Conservation (phyloP, 2,888 invertebrate genomes). For the Lycophotia porphyrea region DNA sequence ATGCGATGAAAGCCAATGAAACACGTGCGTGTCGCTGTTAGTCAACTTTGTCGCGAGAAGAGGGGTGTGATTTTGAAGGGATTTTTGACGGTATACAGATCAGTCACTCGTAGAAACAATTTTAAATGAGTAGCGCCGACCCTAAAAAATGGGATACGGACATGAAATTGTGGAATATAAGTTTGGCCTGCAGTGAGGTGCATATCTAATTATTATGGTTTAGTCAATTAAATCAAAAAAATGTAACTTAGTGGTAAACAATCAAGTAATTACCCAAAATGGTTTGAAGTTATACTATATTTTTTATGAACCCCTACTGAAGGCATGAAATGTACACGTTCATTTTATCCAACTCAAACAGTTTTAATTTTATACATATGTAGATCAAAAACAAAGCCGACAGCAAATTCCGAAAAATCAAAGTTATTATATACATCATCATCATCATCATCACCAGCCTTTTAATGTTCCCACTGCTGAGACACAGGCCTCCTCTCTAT, state of each 20-base stretch:
- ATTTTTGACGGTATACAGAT: not conserved
- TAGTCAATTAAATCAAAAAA: too few relatives aligned
- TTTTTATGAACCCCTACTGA: not conserved
- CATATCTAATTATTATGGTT: not conserved
- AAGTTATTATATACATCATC: too few relatives aligned
- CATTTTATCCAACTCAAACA: not conserved
- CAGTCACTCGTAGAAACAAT: not conserved
- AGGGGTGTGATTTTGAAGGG: not conserved
- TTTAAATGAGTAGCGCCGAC: not conserved
- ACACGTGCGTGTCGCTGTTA: slow-evolving; percentile 64
- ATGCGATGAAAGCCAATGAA: not conserved
- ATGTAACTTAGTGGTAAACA: not conserved
- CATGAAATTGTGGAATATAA: not conserved
- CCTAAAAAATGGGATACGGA: not conserved
- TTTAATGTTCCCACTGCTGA: too few relatives aligned
- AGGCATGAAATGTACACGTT: not conserved
- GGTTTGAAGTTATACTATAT: not conserved
- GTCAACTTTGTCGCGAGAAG: slow-evolving; percentile 75
- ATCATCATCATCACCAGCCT: too few relatives aligned
- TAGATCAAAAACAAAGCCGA: not conserved
- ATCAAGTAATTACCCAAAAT: not conserved
- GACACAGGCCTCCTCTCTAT: too few relatives aligned
- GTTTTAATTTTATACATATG: not conserved
- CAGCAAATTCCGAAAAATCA: not conserved
- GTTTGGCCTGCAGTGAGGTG: not conserved